Conservation (phyloP, 2,888 invertebrate genomes). For the Saturnia pavonia region DNA sequence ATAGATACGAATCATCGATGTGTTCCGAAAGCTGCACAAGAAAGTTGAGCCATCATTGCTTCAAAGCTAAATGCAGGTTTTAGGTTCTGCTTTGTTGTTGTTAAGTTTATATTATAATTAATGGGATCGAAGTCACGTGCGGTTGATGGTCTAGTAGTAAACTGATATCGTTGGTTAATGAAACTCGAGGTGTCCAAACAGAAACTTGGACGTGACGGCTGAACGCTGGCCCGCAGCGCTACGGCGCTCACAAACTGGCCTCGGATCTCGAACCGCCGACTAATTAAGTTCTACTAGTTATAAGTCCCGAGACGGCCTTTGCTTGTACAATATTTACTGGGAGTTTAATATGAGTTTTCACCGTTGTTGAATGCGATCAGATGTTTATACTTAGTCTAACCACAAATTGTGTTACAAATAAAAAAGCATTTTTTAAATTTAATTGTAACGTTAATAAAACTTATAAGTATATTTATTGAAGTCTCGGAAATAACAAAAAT, state of each 20-base stretch:
- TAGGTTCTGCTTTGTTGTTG: neutral
- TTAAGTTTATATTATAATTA: neutral
- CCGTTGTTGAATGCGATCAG: neutral
- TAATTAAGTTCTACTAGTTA: neutral
- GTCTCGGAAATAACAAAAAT: no score
- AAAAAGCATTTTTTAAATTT: no score
- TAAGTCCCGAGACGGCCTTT: neutral
- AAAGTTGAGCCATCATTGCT: no score
- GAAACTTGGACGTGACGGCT: neutral
- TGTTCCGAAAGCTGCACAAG: no score
- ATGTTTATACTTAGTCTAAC: no score
- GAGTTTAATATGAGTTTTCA: neutral
- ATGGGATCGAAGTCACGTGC: neutral
- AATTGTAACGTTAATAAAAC: no score
- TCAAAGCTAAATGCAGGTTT: neutral
- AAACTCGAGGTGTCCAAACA: constrained; percentile 5
- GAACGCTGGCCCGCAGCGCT: neutral
- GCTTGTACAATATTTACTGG: neutral
- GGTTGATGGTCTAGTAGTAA: neutral
- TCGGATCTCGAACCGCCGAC: neutral
- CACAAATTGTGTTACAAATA: no score
- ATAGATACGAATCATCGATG: neutral
- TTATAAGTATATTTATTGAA: no score
- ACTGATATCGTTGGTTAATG: neutral
- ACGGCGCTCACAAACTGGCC: neutral